phyloP scores from a whole-genome alignment of 1,140 invertebrate genomes.

The Ylistrum balloti region DNA sequence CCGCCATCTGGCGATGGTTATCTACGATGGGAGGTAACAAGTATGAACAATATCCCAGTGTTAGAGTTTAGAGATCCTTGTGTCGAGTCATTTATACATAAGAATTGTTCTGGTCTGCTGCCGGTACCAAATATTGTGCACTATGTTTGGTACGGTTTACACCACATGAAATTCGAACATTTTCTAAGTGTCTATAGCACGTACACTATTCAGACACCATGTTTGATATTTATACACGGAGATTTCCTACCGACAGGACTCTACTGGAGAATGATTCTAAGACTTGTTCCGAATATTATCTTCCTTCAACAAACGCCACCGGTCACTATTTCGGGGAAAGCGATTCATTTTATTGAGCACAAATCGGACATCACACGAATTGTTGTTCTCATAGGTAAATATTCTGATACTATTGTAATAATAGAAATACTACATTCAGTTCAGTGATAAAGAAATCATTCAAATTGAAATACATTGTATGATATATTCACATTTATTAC shows the following conservation, averaged over 20 bases:
- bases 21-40: not conserved
- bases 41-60: not conserved
- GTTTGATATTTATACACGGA: constrained; percentile 60
- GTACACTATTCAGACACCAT: constrained; percentile 58
- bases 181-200: constrained; percentile 62
- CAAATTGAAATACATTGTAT: too few relatives aligned
- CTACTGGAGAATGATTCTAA: constrained; percentile 60
- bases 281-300: constrained; percentile 55
- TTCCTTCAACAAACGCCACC: constrained; percentile 56
- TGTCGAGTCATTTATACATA: not conserved
- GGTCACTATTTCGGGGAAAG: constrained; percentile 44
- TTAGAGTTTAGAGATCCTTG: not conserved
- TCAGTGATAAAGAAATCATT: too few relatives aligned
- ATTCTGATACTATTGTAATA: not conserved
- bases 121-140: constrained; percentile 67
- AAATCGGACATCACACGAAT: constrained; percentile 62
- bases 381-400: constrained; percentile 55
- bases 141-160: constrained; percentile 61
- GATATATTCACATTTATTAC: too few relatives aligned
- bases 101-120: constrained; percentile 41
- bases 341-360: constrained; percentile 57
- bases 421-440: too few relatives aligned
- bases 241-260: constrained; percentile 55
- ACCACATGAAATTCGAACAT: constrained; percentile 58
- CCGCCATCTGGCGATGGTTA: not conserved